Conservation (phyloP, 1,140 invertebrate species). For the Pseudomyrmex dendroicus region DNA sequence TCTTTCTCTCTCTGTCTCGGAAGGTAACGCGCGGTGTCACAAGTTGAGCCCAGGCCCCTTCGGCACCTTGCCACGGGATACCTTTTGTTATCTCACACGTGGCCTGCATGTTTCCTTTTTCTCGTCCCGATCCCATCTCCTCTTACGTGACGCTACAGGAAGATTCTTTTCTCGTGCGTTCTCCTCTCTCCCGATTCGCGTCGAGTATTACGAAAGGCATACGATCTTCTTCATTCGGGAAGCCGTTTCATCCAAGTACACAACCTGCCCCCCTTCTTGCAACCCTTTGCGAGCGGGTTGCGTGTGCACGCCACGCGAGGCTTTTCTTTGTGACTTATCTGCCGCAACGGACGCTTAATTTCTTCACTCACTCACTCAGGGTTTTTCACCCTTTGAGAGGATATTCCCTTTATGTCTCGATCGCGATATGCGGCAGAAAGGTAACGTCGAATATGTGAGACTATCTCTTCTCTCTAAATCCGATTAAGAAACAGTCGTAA, state of each 20-base stretch:
- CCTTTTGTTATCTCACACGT: slow-evolving; percentile 83
- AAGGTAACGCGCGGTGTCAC: slow-evolving; percentile 62
- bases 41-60: slow-evolving; percentile 61
- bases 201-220: slow-evolving; percentile 69
- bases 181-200: slow-evolving; percentile 43
- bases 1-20: slow-evolving; percentile 36
- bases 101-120: slow-evolving; percentile 75
- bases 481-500: neutral
- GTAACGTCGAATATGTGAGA: neutral
- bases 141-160: neutral
- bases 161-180: neutral
- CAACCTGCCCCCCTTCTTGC: slow-evolving; percentile 53
- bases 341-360: slow-evolving; percentile 55
- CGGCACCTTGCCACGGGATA: slow-evolving; percentile 80
- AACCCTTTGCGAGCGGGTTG: slow-evolving; percentile 47
- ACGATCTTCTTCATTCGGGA: slow-evolving; percentile 74
- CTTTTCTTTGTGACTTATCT: slow-evolving; percentile 29
- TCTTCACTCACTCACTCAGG: slow-evolving; percentile 7
- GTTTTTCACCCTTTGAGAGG: neutral
- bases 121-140: slow-evolving; percentile 5
- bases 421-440: neutral
- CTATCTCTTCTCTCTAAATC: neutral
- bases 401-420: neutral
- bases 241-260: slow-evolving; percentile 53
- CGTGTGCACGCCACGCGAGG: slow-evolving; percentile 43